A percentile compares a stretch with the other conserved stretches of the same genome.
Conservation (phyloP, 2,888 invertebrate genomes). For the Torymus texanus region DNA sequence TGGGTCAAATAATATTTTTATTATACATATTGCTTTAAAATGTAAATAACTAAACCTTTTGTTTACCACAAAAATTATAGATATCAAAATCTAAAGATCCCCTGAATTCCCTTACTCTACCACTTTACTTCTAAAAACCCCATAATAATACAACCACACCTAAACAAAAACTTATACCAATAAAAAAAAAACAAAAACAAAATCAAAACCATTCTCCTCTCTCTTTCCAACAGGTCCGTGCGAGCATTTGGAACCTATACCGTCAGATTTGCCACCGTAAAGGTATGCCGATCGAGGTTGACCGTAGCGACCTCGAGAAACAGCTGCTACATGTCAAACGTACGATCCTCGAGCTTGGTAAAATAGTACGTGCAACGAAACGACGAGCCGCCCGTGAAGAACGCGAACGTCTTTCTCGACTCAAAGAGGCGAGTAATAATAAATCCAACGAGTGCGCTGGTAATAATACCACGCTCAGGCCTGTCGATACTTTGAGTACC, state of each 20-base stretch:
- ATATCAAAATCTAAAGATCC: no score
- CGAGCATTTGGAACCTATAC: constrained; percentile 80
- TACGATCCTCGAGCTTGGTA: constrained; percentile 78
- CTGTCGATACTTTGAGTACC: constrained; percentile 17
- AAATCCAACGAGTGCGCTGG: no score
- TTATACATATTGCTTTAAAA: no score
- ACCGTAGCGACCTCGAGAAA: constrained; percentile 78
- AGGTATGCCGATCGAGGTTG: constrained; percentile 72
- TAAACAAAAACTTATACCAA: no score
- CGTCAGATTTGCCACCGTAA: constrained; percentile 80
- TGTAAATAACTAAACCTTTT: no score
- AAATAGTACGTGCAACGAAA: constrained; percentile 69
- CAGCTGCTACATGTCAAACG: constrained; percentile 80
- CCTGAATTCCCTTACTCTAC: no score
- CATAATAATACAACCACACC: no score
- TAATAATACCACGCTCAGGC: background rate
- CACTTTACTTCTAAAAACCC: no score
- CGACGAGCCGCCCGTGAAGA: constrained; percentile 60
- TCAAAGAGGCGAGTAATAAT: background rate
- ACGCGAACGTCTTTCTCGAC: background rate
- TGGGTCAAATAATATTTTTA: no score
- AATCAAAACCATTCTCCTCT: no score
- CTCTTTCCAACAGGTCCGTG: constrained; percentile 44
- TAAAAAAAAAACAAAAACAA: no score
- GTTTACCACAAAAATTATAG: no score